These are phyloP conservation scores for Crioceris asparagi DNA, from an alignment of 2,888 invertebrate genomes.

Conservation along the genomic window DNA sequence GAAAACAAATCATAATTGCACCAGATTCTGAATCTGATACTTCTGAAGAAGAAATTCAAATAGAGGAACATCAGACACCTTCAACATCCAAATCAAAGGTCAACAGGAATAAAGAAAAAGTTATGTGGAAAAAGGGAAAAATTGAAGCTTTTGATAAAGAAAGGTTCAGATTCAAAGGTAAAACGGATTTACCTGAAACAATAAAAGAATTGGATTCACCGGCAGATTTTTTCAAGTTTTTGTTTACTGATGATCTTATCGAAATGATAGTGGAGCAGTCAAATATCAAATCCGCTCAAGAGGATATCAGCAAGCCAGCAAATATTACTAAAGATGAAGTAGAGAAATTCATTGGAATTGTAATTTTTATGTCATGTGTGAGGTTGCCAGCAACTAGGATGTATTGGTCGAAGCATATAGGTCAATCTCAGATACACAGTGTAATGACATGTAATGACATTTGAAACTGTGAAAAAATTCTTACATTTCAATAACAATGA, in stretches of 20 bases:
- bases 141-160: too few species aligned
- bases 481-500: constrained; percentile 9
- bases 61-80: too few species aligned
- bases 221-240: constrained; percentile 2
- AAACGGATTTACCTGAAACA: constrained; percentile 2
- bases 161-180: constrained; percentile 3
- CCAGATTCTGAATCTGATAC: too few species aligned
- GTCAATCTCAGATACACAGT: constrained; percentile 4
- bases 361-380: constrained; percentile 6
- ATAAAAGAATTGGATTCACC: constrained; percentile 3
- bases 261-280: constrained; percentile 4
- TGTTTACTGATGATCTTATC: constrained; percentile 6
- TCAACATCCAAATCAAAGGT: too few species aligned
- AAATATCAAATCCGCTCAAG: constrained; percentile 5
- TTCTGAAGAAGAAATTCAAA: too few species aligned
- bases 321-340: constrained; percentile 5
- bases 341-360: constrained; percentile 6
- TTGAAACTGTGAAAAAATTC: constrained; percentile 8
- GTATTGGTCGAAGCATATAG: constrained; percentile 9
- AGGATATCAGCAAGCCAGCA: constrained; percentile 1
- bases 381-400: constrained; percentile 6
- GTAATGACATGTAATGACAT: constrained; percentile 10
- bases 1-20: too few species aligned
- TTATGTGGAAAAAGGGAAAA: too few species aligned
- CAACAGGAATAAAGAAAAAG: too few species aligned